These are phyloP conservation scores for Zootermopsis nevadensis DNA, from an alignment of 2,888 invertebrate species.

Conservation along the genomic window DNA sequence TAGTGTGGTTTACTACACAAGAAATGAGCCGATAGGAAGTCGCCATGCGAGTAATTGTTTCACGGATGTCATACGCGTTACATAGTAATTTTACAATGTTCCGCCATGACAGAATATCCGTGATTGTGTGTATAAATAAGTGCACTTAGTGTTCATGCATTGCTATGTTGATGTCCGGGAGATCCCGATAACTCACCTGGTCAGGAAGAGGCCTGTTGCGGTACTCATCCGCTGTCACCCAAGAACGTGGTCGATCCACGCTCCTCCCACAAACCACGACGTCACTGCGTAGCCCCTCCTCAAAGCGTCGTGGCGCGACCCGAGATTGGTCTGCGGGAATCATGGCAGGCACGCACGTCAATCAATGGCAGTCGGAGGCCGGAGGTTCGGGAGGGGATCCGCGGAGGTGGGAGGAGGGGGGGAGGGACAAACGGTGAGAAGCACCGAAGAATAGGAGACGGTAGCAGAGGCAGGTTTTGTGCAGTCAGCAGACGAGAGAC, in stretches of 20 bases:
- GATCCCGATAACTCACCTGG: slow-evolving; percentile 37
- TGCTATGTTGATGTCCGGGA: neutral
- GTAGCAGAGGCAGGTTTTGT: slow-evolving; percentile 47
- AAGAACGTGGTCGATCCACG: slow-evolving; percentile 49
- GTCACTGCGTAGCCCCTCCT: slow-evolving; percentile 53
- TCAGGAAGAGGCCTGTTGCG: slow-evolving; percentile 34
- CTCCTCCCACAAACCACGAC: slow-evolving; percentile 53
- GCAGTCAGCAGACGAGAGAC: slow-evolving; percentile 50
- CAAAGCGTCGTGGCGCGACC: neutral
- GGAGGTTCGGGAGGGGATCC: slow-evolving; percentile 24
- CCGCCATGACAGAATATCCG: too few relatives aligned
- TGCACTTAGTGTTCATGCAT: neutral
- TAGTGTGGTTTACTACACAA: too few relatives aligned
- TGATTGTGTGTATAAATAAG: neutral
- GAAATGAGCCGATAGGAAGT: too few relatives aligned
- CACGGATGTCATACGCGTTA: too few relatives aligned
- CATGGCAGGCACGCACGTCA: slow-evolving; percentile 58
- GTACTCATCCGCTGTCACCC: slow-evolving; percentile 36
- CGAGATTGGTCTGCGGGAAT: slow-evolving; percentile 56
- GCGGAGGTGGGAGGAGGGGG: slow-evolving; percentile 19
- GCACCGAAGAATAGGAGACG: slow-evolving; percentile 54
- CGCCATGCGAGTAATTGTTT: too few relatives aligned
- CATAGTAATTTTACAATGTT: too few relatives aligned
- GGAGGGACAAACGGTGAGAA: slow-evolving; percentile 44
- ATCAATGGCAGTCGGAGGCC: slow-evolving; percentile 53